phyloP scores from a whole-genome alignment of 1,140 invertebrate species.

The Camponotus pennsylvanicus region DNA sequence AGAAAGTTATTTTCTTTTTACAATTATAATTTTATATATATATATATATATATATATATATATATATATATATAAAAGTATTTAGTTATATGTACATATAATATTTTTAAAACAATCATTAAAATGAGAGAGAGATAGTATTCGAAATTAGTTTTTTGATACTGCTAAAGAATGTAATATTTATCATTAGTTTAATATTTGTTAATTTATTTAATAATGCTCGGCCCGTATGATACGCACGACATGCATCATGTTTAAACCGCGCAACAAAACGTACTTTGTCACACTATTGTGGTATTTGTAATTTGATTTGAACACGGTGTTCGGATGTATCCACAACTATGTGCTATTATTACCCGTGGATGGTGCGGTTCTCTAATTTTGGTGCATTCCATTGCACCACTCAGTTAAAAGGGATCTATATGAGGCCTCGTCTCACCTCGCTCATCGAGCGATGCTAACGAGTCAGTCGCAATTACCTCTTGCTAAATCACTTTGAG shows the following conservation, averaged over 20 bases:
- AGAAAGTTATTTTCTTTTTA: neutral
- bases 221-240: neutral
- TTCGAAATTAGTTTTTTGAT: neutral
- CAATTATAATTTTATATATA: neutral
- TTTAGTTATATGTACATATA: neutral
- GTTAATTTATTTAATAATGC: neutral
- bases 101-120: neutral
- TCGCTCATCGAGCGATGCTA: conserved; percentile 26
- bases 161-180: neutral
- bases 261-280: neutral
- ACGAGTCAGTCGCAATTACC: conserved; percentile 53
- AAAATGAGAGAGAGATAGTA: neutral
- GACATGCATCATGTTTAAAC: neutral
- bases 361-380: conserved; percentile 57
- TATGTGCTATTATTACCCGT: conserved; percentile 28
- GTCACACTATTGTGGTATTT: conserved; percentile 31
- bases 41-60: neutral
- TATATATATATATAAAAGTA: too few species aligned
- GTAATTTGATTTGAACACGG: conserved; percentile 45
- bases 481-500: conserved; percentile 45
- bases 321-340: conserved; percentile 22
- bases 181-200: neutral
- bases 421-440: neutral
- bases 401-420: conserved; percentile 36
- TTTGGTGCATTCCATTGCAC: conserved; percentile 36